phyloP scores from a whole-genome alignment of 2,888 invertebrate species.

The Heteromyza rotundicornis region DNA sequence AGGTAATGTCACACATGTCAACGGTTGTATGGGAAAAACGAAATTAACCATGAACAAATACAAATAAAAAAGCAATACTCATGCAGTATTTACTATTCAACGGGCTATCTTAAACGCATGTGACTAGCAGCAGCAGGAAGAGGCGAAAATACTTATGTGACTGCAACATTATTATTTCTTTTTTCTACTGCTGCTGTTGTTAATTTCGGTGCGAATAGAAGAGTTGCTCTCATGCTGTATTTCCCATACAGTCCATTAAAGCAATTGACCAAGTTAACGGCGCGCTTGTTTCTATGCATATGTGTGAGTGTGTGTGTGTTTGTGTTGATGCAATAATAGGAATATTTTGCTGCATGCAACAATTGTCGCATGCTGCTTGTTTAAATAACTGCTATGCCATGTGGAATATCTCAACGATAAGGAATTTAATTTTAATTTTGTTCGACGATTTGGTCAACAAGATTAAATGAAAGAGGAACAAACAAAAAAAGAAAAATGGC shows the following conservation, averaged over 20 bases:
- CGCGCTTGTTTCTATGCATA: background rate
- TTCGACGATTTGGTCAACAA: no score
- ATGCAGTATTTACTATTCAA: background rate
- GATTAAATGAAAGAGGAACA: no score
- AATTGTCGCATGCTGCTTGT: background rate
- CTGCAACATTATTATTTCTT: no score
- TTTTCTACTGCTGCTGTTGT: no score
- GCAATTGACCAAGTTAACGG: background rate
- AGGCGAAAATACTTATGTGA: no score
- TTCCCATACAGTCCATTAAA: background rate
- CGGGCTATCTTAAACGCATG: constrained; percentile 1
- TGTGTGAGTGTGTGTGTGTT: background rate
- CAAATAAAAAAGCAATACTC: background rate
- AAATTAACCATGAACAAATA: background rate
- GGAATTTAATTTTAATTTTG: no score
- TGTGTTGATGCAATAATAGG: no score
- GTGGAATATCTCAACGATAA: no score
- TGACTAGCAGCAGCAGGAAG: background rate
- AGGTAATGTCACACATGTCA: background rate
- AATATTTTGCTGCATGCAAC: background rate
- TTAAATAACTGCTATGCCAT: no score
- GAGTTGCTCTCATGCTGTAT: background rate
- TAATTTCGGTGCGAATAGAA: no score
- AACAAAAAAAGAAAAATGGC: no score
- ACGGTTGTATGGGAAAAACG: background rate